Evolutionary conservation across 2,113 vertebrate species (phyloP).

Genomic region (Stercorarius parasiticus): DNA sequence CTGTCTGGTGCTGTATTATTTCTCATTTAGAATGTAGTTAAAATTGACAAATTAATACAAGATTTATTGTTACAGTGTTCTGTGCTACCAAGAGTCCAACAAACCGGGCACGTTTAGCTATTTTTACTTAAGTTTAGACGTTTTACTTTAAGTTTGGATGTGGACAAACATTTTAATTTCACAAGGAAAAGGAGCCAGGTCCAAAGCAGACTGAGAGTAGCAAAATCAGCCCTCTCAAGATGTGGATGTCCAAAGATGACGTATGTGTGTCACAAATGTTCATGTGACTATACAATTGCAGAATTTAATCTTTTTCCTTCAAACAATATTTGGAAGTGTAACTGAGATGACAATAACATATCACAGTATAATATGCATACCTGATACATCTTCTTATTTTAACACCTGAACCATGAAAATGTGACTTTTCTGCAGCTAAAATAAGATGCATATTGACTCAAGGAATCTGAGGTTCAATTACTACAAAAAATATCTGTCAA

Average conservation of each 20-base stretch:
- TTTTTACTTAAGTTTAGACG: background rate
- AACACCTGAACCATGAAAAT: background rate
- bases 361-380: background rate
- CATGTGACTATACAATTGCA: background rate
- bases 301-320: background rate
- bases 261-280: background rate
- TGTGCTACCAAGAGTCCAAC: background rate
- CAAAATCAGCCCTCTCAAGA: background rate
- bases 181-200: background rate
- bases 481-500: background rate
- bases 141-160: too few relatives aligned
- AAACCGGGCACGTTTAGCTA: background rate
- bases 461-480: background rate
- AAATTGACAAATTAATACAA: background rate
- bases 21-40: background rate
- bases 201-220: background rate
- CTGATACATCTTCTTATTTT: background rate
- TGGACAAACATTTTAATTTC: background rate
- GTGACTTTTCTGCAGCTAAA: conserved; percentile 21
- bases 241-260: background rate
- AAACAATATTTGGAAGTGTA: background rate
- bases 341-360: background rate
- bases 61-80: background rate
- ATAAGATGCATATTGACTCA: background rate
- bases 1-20: background rate